These are phyloP conservation scores for Phaonia tiefii DNA, from an alignment of 2,888 invertebrate species.

Conservation along the genomic window DNA sequence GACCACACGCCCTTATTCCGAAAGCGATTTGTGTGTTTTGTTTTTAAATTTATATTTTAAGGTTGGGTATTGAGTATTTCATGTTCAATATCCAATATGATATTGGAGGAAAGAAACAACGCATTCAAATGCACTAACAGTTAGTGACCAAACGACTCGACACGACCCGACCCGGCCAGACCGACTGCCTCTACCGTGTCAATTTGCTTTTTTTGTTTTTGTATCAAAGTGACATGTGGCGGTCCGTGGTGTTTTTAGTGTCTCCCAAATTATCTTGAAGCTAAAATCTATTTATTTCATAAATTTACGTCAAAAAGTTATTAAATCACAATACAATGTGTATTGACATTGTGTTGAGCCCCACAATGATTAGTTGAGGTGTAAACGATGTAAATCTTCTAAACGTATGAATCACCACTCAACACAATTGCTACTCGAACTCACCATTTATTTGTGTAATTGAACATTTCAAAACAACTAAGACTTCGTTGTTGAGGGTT, in stretches of 20 bases:
- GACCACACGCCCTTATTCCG: constrained; percentile 6
- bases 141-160: no score
- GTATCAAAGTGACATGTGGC: background rate
- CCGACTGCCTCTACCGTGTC: background rate
- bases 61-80: constrained; percentile 5
- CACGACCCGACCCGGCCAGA: no score
- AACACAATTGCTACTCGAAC: no score
- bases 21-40: constrained; percentile 9
- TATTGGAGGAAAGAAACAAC: background rate
- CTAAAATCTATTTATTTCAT: constrained; percentile 12
- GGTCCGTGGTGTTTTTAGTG: background rate
- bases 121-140: no score
- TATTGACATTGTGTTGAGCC: constrained; percentile 8
- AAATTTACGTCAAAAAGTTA: constrained; percentile 8
- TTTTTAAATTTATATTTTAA: background rate
- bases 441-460: constrained; percentile 4
- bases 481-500: background rate
- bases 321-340: background rate
- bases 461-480: background rate
- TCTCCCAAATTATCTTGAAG: constrained; percentile 6
- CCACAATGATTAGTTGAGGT: background rate
- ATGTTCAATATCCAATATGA: no score
- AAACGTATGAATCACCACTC: constrained; percentile 1
- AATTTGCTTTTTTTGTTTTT: background rate
- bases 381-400: background rate